Percentiles rank a stretch among this genome's conserved stretches.
Evolutionary conservation across 2,888 invertebrate species (phyloP).

Genomic region (Coenonympha arcania): DNA sequence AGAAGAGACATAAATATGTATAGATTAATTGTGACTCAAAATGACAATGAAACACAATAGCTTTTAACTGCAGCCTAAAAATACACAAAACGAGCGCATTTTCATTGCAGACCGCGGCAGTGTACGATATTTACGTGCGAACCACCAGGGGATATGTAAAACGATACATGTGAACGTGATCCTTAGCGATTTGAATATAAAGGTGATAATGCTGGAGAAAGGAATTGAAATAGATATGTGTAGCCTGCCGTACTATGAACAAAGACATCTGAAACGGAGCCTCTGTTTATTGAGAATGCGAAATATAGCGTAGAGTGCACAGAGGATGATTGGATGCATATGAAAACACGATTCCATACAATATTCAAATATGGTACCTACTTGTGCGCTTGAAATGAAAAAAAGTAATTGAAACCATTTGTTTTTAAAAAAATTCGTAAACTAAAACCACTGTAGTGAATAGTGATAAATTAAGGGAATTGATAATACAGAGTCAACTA

Average conservation of each 20-base stretch:
- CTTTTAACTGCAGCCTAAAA: constrained; percentile 26
- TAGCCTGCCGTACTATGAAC: constrained; percentile 25
- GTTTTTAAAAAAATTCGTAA: too few species aligned
- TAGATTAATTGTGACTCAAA: constrained; percentile 19
- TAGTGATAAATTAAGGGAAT: too few species aligned
- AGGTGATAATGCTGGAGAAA: constrained; percentile 16
- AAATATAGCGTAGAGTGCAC: constrained; percentile 32
- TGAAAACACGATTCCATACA: constrained; percentile 18
- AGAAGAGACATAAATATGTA: not conserved
- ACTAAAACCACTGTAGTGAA: too few species aligned
- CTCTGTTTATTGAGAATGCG: constrained; percentile 45
- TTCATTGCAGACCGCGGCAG: constrained; percentile 26
- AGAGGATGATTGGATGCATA: constrained; percentile 29
- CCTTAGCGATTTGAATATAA: constrained; percentile 17
- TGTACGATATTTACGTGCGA: constrained; percentile 26
- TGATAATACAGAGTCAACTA: too few species aligned
- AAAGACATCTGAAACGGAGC: constrained; percentile 35
- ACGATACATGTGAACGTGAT: constrained; percentile 11
- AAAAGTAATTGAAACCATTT: too few species aligned
- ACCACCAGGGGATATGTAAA: constrained; percentile 19
- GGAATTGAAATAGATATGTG: constrained; percentile 11
- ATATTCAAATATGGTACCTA: not conserved
- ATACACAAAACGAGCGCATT: constrained; percentile 26
- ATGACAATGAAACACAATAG: constrained; percentile 24
- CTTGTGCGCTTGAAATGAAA: too few species aligned